Conservation (phyloP, 2,797 vertebrate species). For the Liparis tanakae region DNA sequence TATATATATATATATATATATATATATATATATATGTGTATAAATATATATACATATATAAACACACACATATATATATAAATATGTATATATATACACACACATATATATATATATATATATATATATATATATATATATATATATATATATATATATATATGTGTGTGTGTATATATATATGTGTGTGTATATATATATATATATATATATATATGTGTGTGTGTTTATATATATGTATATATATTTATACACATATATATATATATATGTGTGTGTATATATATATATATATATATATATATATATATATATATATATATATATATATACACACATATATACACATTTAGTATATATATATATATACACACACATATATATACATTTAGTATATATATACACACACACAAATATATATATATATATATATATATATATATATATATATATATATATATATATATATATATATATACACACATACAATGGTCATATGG, state of each 20-base stretch:
- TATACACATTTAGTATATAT: not conserved
- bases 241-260: not conserved
- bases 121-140: too few relatives aligned
- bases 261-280: not conserved
- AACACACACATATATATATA: too few relatives aligned
- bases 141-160: too few relatives aligned
- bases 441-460: not conserved
- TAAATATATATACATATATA: too few relatives aligned
- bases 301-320: not conserved
- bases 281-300: not conserved
- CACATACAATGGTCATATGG: not conserved
- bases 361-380: not conserved
- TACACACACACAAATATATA: too few relatives aligned
- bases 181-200: not conserved
- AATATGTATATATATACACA: too few relatives aligned
- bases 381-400: not conserved
- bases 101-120: too few relatives aligned
- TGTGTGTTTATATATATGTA: not conserved
- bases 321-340: too few relatives aligned
- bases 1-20: too few relatives aligned
- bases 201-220: too few relatives aligned
- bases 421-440: not conserved
- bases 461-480: too few relatives aligned
- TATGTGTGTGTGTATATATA: not conserved
- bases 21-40: too few relatives aligned